Conservation (phyloP, 2,113 vertebrate genomes). For the Leucosticte australis region DNA sequence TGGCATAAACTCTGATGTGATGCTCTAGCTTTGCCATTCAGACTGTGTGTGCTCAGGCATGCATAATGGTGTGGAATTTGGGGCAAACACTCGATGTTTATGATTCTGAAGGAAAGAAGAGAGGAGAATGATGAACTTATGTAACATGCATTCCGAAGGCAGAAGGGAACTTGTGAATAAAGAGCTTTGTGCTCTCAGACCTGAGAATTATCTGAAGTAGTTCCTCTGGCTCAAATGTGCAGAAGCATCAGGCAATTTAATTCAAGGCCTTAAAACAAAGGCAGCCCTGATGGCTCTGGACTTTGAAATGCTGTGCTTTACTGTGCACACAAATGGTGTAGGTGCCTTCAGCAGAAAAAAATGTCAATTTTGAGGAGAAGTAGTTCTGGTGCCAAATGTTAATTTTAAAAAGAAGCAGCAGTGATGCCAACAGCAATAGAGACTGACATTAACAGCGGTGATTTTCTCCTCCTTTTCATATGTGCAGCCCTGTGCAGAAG, state of each 20-base stretch:
- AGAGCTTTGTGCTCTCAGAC: background rate
- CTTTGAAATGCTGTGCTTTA: background rate
- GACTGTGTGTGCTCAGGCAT: background rate
- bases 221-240: background rate
- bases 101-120: background rate
- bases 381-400: background rate
- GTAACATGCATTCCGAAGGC: fast-evolving
- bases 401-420: background rate
- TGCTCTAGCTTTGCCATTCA: background rate
- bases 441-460: background rate
- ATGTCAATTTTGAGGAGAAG: background rate
- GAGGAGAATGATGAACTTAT: background rate
- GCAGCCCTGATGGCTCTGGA: background rate
- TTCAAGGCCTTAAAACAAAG: background rate
- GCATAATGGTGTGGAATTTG: background rate
- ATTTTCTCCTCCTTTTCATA: background rate
- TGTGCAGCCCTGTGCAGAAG: fast-evolving
- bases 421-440: background rate
- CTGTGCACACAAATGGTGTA: background rate
- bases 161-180: background rate
- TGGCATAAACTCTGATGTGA: background rate
- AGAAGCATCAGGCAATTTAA: background rate
- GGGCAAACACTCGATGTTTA: background rate
- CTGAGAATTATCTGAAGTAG: background rate
- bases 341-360: background rate